Base-by-base conservation (phyloP, 2,888 invertebrate genomes). In the Brachyptera risi region DNA sequence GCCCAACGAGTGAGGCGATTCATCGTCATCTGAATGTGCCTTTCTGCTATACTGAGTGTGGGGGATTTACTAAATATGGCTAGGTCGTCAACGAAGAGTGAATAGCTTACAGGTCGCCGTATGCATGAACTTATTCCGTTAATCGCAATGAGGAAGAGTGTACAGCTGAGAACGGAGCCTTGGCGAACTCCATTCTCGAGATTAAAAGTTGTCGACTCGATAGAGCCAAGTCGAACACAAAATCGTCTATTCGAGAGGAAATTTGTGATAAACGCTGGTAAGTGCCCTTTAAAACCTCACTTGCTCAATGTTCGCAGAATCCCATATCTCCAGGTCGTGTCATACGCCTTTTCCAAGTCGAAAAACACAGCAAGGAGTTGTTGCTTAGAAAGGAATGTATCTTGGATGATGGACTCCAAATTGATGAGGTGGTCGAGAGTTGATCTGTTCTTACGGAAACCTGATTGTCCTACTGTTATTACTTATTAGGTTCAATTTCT, bases 321-420 rank as follows among this genome's bases (percentile, higher is more conserved):
- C 19, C 65, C 65, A 19, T 57, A 38, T 50, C 60, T 58, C 66
- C 67, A 66, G 9, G 63, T 64, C 19, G 54, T 61, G 35, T 65
- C 65, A 42, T 67, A 66, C 2, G 62, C 62, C 31, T 63, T 62
- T 31, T 59, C 56, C 4, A 61, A 35, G 27, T 65, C 62, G 24
- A 66, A 65, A 47, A 69, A 68, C 13, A 68, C 60, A 13, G 66
- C 62, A 9, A 67, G 47, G 49, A 65, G 65, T 56, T 68, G 54
- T 5, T n/a, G n/a, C n/a, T 63, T 63, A 7, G 58, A 58, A 3
- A 65, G 31, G 47, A 69, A 68, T n/a, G 58, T 66, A 13, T 63
- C 60, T 17, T 65, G 38, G 31, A 68, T 58, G 47, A 59, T 64
- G 7, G 63, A 58, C 59, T 69, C 67, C 15, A 65, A 37, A 57